phyloP scores from a whole-genome alignment of 2,888 invertebrate genomes.

The Itoplectis maculator region DNA sequence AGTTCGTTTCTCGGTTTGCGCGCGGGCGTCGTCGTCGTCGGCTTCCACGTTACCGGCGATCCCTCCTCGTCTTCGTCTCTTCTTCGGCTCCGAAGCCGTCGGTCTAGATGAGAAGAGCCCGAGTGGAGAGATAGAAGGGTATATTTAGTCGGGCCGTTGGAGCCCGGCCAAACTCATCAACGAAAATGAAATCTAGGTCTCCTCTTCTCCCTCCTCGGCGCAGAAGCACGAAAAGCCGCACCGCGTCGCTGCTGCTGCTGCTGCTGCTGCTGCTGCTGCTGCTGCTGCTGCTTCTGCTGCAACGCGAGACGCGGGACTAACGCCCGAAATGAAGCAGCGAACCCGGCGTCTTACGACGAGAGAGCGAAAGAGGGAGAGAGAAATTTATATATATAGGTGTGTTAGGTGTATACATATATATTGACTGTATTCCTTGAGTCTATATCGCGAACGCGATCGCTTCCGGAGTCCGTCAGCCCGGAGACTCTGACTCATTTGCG shows the following conservation, averaged over 20 bases:
- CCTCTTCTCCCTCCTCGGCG: constrained; percentile 62
- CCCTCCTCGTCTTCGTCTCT: neutral
- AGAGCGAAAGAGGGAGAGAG: neutral
- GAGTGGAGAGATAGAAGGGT: constrained; percentile 75
- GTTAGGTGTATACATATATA: neutral
- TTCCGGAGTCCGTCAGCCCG: constrained; percentile 3
- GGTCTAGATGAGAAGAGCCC: constrained; percentile 44
- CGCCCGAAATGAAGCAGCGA: neutral
- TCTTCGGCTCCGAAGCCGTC: constrained; percentile 40
- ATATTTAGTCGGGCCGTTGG: constrained; percentile 84
- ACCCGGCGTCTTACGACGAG: constrained; percentile 16
- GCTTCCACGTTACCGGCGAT: neutral
- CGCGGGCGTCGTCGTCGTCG: too few relatives aligned
- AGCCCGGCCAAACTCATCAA: constrained; percentile 84
- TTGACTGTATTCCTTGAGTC: neutral
- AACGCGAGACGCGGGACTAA: constrained; percentile 38
- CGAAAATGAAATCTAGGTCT: constrained; percentile 85
- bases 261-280: too few relatives aligned
- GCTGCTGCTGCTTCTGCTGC: too few relatives aligned
- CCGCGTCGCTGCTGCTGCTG: too few relatives aligned
- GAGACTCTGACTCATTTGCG: constrained; percentile 9
- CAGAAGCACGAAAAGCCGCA: constrained; percentile 34
- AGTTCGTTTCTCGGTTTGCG: neutral
- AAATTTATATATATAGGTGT: too few relatives aligned
- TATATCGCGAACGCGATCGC: constrained; percentile 8